Conservation (phyloP, 2,113 vertebrate species). For the Bujurquina vittata region DNA sequence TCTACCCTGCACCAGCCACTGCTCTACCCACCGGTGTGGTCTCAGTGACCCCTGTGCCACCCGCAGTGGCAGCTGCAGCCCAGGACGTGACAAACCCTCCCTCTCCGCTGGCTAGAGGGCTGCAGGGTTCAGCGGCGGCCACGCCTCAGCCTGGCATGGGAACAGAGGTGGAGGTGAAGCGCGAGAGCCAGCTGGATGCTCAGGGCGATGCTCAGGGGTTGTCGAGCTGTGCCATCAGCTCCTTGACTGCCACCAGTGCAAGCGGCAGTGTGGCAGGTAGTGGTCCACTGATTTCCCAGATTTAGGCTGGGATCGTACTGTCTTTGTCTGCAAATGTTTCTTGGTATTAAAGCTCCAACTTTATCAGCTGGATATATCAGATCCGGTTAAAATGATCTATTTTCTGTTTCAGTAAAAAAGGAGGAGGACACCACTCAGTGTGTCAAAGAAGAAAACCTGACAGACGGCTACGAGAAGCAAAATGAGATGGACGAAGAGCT, state of each 20-base stretch:
- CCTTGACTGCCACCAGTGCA: not conserved
- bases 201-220: conserved; percentile 28
- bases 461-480: conserved; percentile 43
- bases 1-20: conserved; percentile 83
- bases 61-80: conserved; percentile 76
- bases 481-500: conserved; percentile 40
- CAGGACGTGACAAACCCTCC: conserved; percentile 64
- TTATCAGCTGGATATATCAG: not conserved
- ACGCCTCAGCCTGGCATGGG: conserved; percentile 12
- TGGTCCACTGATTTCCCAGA: not conserved
- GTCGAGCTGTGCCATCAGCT: conserved; percentile 8
- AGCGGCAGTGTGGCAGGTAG: conserved; percentile 42
- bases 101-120: conserved; percentile 49
- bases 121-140: conserved; percentile 26
- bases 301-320: not conserved
- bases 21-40: conserved; percentile 79
- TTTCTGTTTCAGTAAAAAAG: conserved; percentile 48
- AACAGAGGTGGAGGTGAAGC: conserved; percentile 64
- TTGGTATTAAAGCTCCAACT: not conserved
- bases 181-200: conserved; percentile 44
- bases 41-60: conserved; percentile 74
- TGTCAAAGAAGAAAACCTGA: conserved; percentile 68
- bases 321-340: too few relatives aligned
- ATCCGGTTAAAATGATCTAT: not conserved
- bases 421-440: conserved; percentile 44